phyloP scores from a whole-genome alignment of 2,113 vertebrate genomes.

The Poecilia latipinna region DNA sequence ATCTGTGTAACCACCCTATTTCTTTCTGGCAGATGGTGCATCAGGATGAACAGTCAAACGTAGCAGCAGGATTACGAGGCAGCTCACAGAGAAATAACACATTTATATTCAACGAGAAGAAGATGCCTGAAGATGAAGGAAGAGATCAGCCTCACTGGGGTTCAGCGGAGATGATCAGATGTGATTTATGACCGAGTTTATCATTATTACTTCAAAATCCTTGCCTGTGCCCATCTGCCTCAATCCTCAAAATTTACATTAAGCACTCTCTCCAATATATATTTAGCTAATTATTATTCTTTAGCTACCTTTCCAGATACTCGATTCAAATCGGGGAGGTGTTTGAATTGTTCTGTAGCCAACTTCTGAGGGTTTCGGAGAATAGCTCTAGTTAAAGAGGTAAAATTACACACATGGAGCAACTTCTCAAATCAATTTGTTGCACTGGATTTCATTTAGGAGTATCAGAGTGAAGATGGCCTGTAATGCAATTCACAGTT shows the following conservation, averaged over 20 bases:
- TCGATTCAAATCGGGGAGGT: neutral
- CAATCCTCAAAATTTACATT: neutral
- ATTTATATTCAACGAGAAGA: conserved; percentile 28
- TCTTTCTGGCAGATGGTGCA: conserved; percentile 8
- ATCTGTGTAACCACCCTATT: neutral
- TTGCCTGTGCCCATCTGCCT: neutral
- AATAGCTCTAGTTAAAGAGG: too few relatives aligned
- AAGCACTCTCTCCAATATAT: neutral
- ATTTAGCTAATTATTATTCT: neutral
- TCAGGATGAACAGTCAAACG: conserved; percentile 7
- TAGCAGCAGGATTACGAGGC: conserved; percentile 6
- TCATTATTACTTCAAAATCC: neutral
- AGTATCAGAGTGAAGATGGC: neutral
- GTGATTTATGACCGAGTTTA: neutral
- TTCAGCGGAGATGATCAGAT: conserved; percentile 16
- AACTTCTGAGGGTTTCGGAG: neutral
- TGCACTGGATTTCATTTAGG: too few relatives aligned
- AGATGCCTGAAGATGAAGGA: neutral
- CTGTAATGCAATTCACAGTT: neutral
- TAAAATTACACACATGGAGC: too few relatives aligned
- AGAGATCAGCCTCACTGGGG: conserved; percentile 12
- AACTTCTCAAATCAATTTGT: too few relatives aligned
- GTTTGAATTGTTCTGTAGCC: neutral
- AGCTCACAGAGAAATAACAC: conserved; percentile 8
- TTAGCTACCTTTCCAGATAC: neutral